These are phyloP conservation scores for Caenorhabditis latens DNA, from an alignment of 1,140 invertebrate species.

Conservation along the genomic window DNA sequence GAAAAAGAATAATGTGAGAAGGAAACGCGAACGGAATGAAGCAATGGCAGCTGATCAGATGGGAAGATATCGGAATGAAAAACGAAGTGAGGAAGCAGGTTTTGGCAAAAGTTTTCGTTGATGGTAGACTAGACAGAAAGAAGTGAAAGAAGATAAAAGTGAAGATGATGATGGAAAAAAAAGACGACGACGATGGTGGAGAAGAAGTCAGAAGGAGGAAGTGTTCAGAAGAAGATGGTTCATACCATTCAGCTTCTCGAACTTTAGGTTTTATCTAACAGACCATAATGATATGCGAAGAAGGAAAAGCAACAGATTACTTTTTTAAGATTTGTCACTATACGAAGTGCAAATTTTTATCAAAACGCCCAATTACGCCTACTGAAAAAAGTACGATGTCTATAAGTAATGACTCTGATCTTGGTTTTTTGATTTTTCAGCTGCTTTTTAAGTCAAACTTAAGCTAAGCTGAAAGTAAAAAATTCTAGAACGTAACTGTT, in stretches of 20 bases:
- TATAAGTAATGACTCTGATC: too few relatives aligned
- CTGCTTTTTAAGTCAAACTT: too few relatives aligned
- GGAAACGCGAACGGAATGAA: conserved; percentile 39
- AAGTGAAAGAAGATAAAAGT: conserved; percentile 41
- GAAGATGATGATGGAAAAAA: too few relatives aligned
- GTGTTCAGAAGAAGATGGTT: background rate
- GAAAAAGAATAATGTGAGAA: background rate
- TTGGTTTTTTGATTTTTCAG: too few relatives aligned
- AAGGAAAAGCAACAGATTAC: too few relatives aligned
- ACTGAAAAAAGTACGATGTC: too few relatives aligned
- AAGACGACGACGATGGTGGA: too few relatives aligned
- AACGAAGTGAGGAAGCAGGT: conserved; percentile 31
- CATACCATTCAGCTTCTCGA: background rate
- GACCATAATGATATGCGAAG: too few relatives aligned
- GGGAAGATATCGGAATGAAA: conserved; percentile 12
- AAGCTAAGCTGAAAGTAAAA: too few relatives aligned
- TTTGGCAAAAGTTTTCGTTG: conserved; percentile 11
- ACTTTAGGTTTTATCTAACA: background rate
- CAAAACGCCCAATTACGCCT: too few relatives aligned
- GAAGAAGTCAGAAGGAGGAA: background rate
- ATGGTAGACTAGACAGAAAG: conserved; percentile 43
- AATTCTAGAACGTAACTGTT: background rate
- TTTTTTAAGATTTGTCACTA: too few relatives aligned
- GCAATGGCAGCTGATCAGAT: conserved; percentile 49
- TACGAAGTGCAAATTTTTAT: background rate